A percentile compares a stretch with the other conserved stretches of the same genome.
These are phyloP conservation scores for Drosophila parabipectinata DNA, from an alignment of 1,140 invertebrate species.

Conservation along the genomic window DNA sequence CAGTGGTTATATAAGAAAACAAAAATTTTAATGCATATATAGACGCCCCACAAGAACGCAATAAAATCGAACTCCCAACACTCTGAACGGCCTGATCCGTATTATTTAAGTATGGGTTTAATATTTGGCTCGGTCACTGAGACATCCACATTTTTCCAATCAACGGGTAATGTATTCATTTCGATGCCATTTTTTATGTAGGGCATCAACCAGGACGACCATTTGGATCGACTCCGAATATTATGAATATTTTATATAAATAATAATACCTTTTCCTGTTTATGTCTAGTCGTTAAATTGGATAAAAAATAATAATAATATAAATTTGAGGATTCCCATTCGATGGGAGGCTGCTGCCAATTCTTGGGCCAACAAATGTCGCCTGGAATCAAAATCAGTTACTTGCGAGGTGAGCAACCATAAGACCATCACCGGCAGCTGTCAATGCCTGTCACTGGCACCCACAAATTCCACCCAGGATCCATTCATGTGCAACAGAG, in stretches of 20 bases:
- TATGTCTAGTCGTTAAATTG: slow-evolving; percentile 34
- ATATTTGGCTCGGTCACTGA: slow-evolving; percentile 5
- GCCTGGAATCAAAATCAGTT: slow-evolving; percentile 37
- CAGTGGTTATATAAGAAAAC: slow-evolving; percentile 25
- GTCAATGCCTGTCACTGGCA: slow-evolving; percentile 51
- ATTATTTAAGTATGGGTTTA: background rate
- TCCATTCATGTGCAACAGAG: slow-evolving; percentile 70
- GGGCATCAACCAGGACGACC: slow-evolving; percentile 48
- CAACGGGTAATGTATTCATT: slow-evolving; percentile 39
- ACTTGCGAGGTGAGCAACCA: slow-evolving; percentile 48
- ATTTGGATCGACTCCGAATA: slow-evolving; percentile 30
- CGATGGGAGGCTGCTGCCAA: slow-evolving; percentile 2
- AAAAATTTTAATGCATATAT: slow-evolving; percentile 23
- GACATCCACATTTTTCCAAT: slow-evolving; percentile 13
- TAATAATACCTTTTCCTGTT: slow-evolving; percentile 32
- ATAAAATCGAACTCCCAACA: slow-evolving; percentile 30
- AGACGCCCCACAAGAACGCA: background rate
- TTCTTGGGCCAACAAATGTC: slow-evolving; percentile 2
- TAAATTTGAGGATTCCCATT: slow-evolving; percentile 19
- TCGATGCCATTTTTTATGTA: slow-evolving; percentile 10
- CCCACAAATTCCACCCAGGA: slow-evolving; percentile 33
- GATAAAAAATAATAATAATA: slow-evolving; percentile 51
- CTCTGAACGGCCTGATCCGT: slow-evolving; percentile 5
- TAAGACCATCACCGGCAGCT: slow-evolving; percentile 40
- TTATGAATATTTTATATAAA: slow-evolving; percentile 76